A percentile compares a stretch with the other conserved stretches of the same genome.
phyloP scores from a whole-genome alignment of 1,140 invertebrate genomes.

The Listronotus bonariensis region DNA sequence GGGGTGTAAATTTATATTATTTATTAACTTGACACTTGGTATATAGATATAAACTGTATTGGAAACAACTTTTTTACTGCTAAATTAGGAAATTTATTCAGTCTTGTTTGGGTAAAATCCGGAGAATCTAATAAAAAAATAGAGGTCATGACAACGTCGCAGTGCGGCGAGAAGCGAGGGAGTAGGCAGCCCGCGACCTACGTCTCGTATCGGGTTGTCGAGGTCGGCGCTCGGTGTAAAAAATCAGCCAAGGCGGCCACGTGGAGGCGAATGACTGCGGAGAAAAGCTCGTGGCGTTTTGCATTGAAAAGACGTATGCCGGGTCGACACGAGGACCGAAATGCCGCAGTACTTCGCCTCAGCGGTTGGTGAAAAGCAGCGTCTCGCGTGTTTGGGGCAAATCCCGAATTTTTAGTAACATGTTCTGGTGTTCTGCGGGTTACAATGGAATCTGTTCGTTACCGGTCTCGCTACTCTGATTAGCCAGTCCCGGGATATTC shows the following conservation, averaged over 20 bases:
- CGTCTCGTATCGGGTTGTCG: conserved; percentile 56
- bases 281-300: conserved; percentile 43
- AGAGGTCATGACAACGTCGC: conserved; percentile 13
- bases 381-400: too few species aligned
- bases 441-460: too few species aligned
- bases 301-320: conserved; percentile 32
- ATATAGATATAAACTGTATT: too few species aligned
- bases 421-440: too few species aligned
- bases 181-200: conserved; percentile 48
- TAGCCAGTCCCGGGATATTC: too few species aligned
- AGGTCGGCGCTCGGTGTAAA: conserved; percentile 57
- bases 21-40: too few species aligned
- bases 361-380: conserved; percentile 38
- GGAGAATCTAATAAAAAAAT: too few species aligned
- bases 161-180: conserved; percentile 20
- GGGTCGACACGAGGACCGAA: conserved; percentile 30
- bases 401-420: too few species aligned
- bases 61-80: not conserved
- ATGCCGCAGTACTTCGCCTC: conserved; percentile 49
- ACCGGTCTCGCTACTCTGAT: too few species aligned
- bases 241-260: conserved; percentile 51
- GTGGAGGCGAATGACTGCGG: conserved; percentile 57
- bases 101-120: too few species aligned
- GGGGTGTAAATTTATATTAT: too few species aligned
- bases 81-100: conserved; percentile 6